phyloP scores from a whole-genome alignment of 2,888 invertebrate genomes.

The Eupithecia pulchellata region DNA sequence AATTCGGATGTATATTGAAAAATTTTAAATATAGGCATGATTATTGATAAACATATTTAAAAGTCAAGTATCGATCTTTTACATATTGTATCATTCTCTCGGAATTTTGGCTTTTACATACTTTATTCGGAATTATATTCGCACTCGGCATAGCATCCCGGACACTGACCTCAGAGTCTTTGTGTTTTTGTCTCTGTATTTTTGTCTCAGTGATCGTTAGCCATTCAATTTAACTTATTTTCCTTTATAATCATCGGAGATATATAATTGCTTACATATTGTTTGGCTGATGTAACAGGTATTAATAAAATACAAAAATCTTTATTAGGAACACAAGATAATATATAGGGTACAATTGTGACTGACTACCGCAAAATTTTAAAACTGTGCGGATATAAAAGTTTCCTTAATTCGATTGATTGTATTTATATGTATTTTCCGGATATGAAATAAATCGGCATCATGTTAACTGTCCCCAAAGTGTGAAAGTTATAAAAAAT shows the following conservation, averaged over 20 bases:
- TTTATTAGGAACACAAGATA: no score
- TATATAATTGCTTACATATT: background rate
- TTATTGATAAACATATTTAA: background rate
- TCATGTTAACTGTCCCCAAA: conserved; percentile 25
- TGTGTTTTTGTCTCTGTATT: conserved; percentile 41
- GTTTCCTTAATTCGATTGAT: conserved; percentile 24
- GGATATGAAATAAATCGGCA: conserved; percentile 33
- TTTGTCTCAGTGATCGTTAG: conserved; percentile 34
- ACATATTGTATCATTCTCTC: background rate
- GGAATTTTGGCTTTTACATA: background rate
- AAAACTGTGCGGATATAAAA: no score
- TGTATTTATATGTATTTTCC: conserved; percentile 32
- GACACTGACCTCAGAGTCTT: conserved; percentile 33
- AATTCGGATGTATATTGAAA: background rate
- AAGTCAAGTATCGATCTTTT: background rate
- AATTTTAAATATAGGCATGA: background rate
- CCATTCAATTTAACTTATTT: background rate
- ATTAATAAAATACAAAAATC: background rate
- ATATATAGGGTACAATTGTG: no score
- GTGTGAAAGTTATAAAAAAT: conserved; percentile 21
- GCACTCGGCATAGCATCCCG: conserved; percentile 1
- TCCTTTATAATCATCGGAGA: background rate
- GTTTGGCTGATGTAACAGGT: background rate
- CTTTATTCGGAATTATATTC: conserved; percentile 5
- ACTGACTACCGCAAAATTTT: no score